These are phyloP conservation scores for Drosophila repletoides DNA, from an alignment of 1,140 invertebrate genomes.

Conservation along the genomic window DNA sequence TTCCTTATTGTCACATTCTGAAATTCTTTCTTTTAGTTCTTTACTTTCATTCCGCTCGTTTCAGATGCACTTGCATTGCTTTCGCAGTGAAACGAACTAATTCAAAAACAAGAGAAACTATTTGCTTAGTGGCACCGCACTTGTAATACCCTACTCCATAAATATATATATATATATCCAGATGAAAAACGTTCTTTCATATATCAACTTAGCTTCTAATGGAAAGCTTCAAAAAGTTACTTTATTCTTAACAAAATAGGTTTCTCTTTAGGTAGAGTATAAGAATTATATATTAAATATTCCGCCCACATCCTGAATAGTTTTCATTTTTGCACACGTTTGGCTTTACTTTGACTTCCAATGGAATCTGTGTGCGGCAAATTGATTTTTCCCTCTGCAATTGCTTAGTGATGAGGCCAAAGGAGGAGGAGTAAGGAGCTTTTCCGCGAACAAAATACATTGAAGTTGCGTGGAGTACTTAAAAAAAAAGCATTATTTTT, in stretches of 20 bases:
- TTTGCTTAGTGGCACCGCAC: neutral
- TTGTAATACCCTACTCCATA: constrained; percentile 6
- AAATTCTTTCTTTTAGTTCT: neutral
- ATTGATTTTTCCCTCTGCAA: constrained; percentile 6
- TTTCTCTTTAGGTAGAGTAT: neutral
- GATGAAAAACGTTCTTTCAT: too few species aligned
- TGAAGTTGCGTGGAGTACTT: neutral
- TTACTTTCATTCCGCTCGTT: neutral
- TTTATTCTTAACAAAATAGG: neutral
- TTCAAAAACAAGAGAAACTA: neutral
- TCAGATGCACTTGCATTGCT: neutral
- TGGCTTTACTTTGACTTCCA: constrained; percentile 1
- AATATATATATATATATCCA: too few species aligned
- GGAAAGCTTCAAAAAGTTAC: too few species aligned
- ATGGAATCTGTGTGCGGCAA: neutral
- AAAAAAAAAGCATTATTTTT: constrained; percentile 7
- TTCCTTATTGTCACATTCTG: neutral
- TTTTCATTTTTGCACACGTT: constrained; percentile 9
- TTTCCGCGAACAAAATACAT: neutral
- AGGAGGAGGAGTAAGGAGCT: neutral
- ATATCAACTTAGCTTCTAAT: too few species aligned
- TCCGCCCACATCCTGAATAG: constrained; percentile 2
- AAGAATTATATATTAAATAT: constrained; percentile 4
- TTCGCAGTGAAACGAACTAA: neutral
- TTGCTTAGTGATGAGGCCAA: too few species aligned